Conservation (phyloP, 2,797 vertebrate species). For the Scyliorhinus canicula region DNA sequence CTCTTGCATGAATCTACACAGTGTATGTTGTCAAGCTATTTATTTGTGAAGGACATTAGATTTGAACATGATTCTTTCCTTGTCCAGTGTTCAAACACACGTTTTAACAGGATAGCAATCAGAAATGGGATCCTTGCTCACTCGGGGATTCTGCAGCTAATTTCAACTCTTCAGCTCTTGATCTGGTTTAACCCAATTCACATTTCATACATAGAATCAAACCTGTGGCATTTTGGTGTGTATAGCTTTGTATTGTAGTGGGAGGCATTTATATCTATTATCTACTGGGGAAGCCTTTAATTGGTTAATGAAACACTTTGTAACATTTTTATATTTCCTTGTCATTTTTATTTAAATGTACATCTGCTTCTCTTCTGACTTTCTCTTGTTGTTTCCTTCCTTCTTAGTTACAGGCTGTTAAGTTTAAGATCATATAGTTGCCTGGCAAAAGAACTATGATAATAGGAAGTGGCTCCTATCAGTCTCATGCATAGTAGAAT, state of each 20-base stretch:
- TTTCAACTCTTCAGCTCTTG: background rate
- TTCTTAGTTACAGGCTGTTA: background rate
- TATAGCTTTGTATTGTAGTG: background rate
- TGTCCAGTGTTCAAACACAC: background rate
- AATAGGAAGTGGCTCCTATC: conserved; percentile 3
- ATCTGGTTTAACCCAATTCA: background rate
- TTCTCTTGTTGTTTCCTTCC: background rate
- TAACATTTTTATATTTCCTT: conserved; percentile 6
- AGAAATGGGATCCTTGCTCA: background rate
- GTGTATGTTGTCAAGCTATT: background rate
- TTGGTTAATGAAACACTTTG: background rate
- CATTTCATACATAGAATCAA: background rate
- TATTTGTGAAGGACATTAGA: background rate
- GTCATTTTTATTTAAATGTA: background rate
- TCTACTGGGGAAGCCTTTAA: background rate
- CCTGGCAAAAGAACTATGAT: background rate
- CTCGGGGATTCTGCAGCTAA: background rate
- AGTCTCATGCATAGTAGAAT: conserved; percentile 8
- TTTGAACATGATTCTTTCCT: background rate
- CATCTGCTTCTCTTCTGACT: conserved; percentile 23
- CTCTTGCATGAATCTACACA: background rate
- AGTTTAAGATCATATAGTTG: background rate
- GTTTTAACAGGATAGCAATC: background rate
- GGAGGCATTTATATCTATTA: background rate
- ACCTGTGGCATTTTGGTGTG: background rate